phyloP scores from a whole-genome alignment of 2,113 vertebrate species.

The Calypte anna region DNA sequence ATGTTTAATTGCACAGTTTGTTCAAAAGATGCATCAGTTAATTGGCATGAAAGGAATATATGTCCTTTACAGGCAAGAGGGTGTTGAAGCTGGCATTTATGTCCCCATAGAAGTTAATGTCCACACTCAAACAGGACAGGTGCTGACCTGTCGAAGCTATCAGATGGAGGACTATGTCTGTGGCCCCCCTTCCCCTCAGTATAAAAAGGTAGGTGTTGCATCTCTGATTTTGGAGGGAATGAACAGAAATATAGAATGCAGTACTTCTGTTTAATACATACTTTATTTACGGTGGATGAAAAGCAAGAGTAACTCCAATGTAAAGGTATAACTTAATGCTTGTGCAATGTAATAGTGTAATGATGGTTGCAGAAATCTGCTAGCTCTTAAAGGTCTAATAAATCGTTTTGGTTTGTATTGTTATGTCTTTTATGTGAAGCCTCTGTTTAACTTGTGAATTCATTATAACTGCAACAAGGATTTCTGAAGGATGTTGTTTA shows the following conservation, averaged over 20 bases:
- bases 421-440: background rate
- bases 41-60: background rate
- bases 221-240: background rate
- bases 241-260: background rate
- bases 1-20: background rate
- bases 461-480: background rate
- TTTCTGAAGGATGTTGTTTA: background rate
- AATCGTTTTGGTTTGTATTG: background rate
- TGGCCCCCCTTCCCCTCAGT: conserved; percentile 88
- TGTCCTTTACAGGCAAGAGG: conserved; percentile 87
- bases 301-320: background rate
- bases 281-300: background rate
- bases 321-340: background rate
- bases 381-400: background rate
- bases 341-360: background rate
- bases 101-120: conserved; percentile 84
- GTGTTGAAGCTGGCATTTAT: conserved; percentile 82
- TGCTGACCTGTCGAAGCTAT: conserved; percentile 86
- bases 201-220: conserved; percentile 84
- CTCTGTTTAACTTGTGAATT: background rate
- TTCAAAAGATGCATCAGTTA: background rate
- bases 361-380: background rate
- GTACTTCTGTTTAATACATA: background rate
- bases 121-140: conserved; percentile 76
- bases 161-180: conserved; percentile 86